Base-by-base conservation (phyloP, 2,113 vertebrate species). In the Atrichornis clamosus region DNA sequence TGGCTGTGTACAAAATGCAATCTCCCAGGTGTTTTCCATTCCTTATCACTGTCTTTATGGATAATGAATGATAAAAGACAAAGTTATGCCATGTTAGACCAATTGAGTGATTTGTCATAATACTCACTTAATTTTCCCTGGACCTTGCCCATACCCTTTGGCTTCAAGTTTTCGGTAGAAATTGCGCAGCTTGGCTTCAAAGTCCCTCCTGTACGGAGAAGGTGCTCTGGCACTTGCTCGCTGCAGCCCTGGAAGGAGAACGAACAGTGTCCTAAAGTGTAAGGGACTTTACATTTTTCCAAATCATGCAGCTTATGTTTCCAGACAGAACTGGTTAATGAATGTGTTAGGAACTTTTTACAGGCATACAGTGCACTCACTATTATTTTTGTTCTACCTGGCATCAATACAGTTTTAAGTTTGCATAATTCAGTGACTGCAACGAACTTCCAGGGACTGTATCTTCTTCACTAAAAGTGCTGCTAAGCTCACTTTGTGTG, bases 91-190 rank as follows among this genome's bases (percentile, higher is more conserved):
- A n/a, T 0, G 0, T 42, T 58, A 86, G 49, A 73, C 59, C 74
- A 32, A 24, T 14, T 73, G 30, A 95, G 55, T 68, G 79, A 59
- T 44, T 68, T 62, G 58, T 24, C 15, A 33, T 33, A 86, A 73
- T 92, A 98, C 99, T 99, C 97, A 99, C 99, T 99, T 99, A 94
- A 99, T 99, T 98, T 99, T 99, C 68, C 99, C 99, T 41, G 99
- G 99, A 72, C 99, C 99, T 95, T 99, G 99, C 35, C 99, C 99
- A 91, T 99, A 99, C 67, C 99, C 99, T 98, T 99, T 99, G 93
- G 99, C 99, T 98, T 99, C 99, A 88, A 99, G 97, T 97, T 99
- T 99, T 96, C 99, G 98, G 97, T 99, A 99, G 97, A 99, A 99
- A 97, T 99, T 99, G 90, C 99, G 98, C 47, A 99, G 98, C 96